Evolutionary conservation across 2,888 invertebrate species (phyloP), one percentile per base, ranked within the genome.

Genomic region (Cryptocheilus praepositus): DNA sequence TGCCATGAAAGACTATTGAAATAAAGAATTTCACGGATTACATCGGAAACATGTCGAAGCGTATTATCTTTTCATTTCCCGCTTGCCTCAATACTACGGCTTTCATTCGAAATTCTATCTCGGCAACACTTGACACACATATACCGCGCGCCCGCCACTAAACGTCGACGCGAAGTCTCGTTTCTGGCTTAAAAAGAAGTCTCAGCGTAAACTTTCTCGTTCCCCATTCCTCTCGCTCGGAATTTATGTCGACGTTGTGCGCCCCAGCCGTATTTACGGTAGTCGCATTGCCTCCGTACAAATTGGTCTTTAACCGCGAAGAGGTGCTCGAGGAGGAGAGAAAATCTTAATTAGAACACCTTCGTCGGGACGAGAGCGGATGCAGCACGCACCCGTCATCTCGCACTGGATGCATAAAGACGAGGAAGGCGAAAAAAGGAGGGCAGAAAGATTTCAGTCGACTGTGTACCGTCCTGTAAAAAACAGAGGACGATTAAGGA

Each of bases 271-370:
- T 19, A 36, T 51, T 18, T 13, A 13, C 51, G 59, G 11, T 2
- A 49, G 18, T 22, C 21, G 7, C 25, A 44, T 16, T 4, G 3
- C n/a, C 51, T 8, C 25, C 58, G 64, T 21, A 21, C 53, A 53
- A 53, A 64, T 56, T 57, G 45, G 58, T 61, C 61, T 66, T 66
- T 53, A 52, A 28, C 56, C 61, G 22, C 51, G 16, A 56, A 66
- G 66, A 56, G 61, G 49, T 52, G 46, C 43, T 44, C 43, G 25
- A 36, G 56, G 45, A 58, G 36, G 64, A 45, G 18, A 61, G 61
- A 52, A 66, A 66, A 66, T 61, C 61, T 66, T 66, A 66, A 66
- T 66, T 66, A 66, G 57, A 57, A 55, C 49, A 51, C 49, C 49
- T 49, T 36, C 36, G 57, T 44, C 46, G 51, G 49, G 46, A 43